These are phyloP conservation scores for Drosophila recens DNA, from an alignment of 2,888 invertebrate genomes.

Conservation along the genomic window DNA sequence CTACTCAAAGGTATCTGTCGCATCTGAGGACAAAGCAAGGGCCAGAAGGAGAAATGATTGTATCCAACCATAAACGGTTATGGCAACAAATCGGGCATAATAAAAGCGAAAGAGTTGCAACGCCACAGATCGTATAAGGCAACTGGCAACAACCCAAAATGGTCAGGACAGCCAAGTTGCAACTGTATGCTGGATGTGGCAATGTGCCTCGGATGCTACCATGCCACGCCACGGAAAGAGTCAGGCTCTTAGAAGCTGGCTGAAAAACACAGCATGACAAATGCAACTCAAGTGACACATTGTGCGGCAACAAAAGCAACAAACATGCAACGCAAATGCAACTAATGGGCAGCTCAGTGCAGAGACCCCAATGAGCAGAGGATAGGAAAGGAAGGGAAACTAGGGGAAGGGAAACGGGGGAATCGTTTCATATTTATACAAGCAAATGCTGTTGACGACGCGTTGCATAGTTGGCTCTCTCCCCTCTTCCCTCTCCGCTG, in stretches of 20 bases:
- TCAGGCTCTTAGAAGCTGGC: constrained; percentile 60
- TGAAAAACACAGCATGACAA: constrained; percentile 65
- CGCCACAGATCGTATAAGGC: constrained; percentile 59
- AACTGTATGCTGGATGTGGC: background rate
- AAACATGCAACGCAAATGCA: constrained; percentile 60
- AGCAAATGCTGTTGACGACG: constrained; percentile 57
- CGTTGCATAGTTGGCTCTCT: constrained; percentile 51
- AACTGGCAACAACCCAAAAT: constrained; percentile 74
- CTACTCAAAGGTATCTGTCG: constrained; percentile 17
- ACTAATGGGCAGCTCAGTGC: constrained; percentile 59
- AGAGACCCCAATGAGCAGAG: background rate
- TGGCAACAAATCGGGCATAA: constrained; percentile 57
- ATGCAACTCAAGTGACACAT: constrained; percentile 81
- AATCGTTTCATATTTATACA: constrained; percentile 66
- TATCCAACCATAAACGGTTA: constrained; percentile 74
- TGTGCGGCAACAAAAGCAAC: constrained; percentile 63
- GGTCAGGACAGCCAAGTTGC: constrained; percentile 54
- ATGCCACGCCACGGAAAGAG: constrained; percentile 20
- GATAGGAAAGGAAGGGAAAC: background rate
- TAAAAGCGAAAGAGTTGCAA: constrained; percentile 71
- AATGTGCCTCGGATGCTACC: constrained; percentile 26
- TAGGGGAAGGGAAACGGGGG: background rate
- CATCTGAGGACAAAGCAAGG: constrained; percentile 23
- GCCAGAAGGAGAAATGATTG: constrained; percentile 7
- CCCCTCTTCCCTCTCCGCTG: background rate